phyloP scores from a whole-genome alignment of 1,140 invertebrate species.

The Anadara kagoshimensis region DNA sequence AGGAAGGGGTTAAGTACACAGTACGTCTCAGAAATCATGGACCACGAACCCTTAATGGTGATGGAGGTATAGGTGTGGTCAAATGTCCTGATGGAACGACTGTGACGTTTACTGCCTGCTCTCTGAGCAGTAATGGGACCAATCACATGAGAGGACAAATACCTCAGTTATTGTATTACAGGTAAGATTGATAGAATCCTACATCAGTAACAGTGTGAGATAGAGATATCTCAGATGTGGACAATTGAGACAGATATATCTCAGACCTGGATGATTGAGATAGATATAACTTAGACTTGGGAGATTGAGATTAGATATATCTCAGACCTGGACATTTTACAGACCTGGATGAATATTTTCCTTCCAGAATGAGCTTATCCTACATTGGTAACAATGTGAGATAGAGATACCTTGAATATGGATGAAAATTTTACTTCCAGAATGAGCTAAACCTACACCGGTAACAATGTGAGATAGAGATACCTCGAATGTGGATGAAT shows the following conservation, averaged over 20 bases:
- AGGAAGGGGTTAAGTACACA: conserved; percentile 92
- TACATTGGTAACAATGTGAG: too few relatives aligned
- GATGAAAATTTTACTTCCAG: too few relatives aligned
- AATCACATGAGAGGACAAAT: conserved; percentile 95
- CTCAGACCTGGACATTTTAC: neutral
- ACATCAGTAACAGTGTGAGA: neutral
- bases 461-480: too few relatives aligned
- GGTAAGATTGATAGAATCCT: conserved; percentile 43
- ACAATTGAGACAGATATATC: neutral
- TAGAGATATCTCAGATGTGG: neutral
- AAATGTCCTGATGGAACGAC: conserved; percentile 94
- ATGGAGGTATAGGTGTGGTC: conserved; percentile 88
- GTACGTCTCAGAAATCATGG: conserved; percentile 91
- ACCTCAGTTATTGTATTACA: conserved; percentile 93
- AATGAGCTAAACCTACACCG: too few relatives aligned
- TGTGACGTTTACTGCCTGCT: conserved; percentile 93
- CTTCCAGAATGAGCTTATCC: neutral
- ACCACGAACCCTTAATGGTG: conserved; percentile 93
- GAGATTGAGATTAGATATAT: neutral
- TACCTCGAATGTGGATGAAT: too few relatives aligned
- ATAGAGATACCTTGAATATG: too few relatives aligned
- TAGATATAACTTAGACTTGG: neutral
- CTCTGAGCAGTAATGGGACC: conserved; percentile 95
- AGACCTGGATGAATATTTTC: neutral
- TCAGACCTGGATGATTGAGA: neutral